Evolutionary conservation across 2,888 invertebrate species (phyloP), one percentile per base, ranked within the genome.

Genomic region (Phania funesta): DNA sequence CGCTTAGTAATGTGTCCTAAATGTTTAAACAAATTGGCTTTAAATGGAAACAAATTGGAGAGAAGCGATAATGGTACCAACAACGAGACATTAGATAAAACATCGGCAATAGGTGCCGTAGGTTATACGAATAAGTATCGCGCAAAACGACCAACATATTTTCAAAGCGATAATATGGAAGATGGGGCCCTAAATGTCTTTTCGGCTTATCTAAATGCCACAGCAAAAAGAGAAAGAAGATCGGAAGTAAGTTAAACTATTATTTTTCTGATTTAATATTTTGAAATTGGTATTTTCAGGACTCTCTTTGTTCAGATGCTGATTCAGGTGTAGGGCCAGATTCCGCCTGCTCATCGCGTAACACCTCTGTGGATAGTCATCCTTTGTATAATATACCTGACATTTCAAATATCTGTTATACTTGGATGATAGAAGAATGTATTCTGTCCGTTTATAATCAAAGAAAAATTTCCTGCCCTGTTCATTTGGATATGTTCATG

Each of bases 401-500:
- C 35, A 88, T 87, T 67, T 87, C 88, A 13, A 91, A 89, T 84
- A 91, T 92, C 71, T 93, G 92, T 80, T 96, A 95, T 87, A 93
- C 95, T 9, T 98, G 98, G 96, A 96, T 97, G 92, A 96, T 99
- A 24, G 99, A 99, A 91, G 97, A 98, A 90, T 99, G 99, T 91
- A 97, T 99, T 88, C 92, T 98, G 70, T 94, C 95, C 0, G 96
- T 97, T 0, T 96, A 97, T 91, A 94, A 94, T 86, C 93, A 93
- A 71, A 93, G 93, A 85, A 92, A 93, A 5, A 88, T 97, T 46
- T 92, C 93, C 64, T 99, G 99, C 87, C 96, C 96, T 0, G 92
- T 92, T 2, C 99, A 99, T 90, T 94, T 94, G 1, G 95, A 94
- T 84, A 94, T 94, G 86, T 92, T 94, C 22, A 92, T 97, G 83